A percentile compares a stretch with the other conserved stretches of the same genome.
Evolutionary conservation across 2,113 vertebrate species (phyloP).

Genomic region (Labrus mixtus): DNA sequence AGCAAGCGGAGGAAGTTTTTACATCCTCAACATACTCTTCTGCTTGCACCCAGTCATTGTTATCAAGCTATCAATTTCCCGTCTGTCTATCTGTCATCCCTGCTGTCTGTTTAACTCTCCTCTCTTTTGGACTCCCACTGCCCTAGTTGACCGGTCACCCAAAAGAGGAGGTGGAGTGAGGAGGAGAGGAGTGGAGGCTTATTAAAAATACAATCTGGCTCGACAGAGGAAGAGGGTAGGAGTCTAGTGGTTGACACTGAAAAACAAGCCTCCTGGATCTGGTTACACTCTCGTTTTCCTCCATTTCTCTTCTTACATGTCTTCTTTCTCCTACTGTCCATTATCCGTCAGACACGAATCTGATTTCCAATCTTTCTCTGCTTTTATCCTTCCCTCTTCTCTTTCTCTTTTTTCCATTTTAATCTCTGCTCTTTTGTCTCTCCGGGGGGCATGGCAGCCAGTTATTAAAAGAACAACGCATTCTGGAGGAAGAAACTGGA

Average conservation of each 20-base stretch:
- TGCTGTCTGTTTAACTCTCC: constrained; percentile 13
- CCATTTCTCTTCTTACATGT: constrained; percentile 46
- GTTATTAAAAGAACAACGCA: constrained; percentile 57
- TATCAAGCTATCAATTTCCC: constrained; percentile 40
- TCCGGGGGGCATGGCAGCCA: constrained; percentile 35
- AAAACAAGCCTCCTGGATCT: constrained; percentile 62
- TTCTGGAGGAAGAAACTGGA: constrained; percentile 62
- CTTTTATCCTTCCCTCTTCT: not conserved
- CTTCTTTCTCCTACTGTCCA: not conserved
- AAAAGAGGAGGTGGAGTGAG: constrained; percentile 33
- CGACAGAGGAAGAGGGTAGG: constrained; percentile 26
- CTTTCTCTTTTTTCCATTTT: not conserved
- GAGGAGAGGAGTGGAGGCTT: constrained; percentile 36
- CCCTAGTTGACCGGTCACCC: constrained; percentile 47
- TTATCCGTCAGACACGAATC: constrained; percentile 44
- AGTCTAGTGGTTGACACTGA: constrained; percentile 60
- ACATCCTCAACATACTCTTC: constrained; percentile 4
- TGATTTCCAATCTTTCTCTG: constrained; percentile 51
- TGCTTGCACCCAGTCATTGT: constrained; percentile 1
- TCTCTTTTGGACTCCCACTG: constrained; percentile 25
- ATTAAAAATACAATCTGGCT: constrained; percentile 68
- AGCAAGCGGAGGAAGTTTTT: constrained; percentile 9
- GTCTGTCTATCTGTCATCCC: constrained; percentile 25
- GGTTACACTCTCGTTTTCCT: constrained; percentile 61
- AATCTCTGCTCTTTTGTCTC: constrained; percentile 13